Conservation (phyloP, 2,797 vertebrate species). For the Gila robusta region DNA sequence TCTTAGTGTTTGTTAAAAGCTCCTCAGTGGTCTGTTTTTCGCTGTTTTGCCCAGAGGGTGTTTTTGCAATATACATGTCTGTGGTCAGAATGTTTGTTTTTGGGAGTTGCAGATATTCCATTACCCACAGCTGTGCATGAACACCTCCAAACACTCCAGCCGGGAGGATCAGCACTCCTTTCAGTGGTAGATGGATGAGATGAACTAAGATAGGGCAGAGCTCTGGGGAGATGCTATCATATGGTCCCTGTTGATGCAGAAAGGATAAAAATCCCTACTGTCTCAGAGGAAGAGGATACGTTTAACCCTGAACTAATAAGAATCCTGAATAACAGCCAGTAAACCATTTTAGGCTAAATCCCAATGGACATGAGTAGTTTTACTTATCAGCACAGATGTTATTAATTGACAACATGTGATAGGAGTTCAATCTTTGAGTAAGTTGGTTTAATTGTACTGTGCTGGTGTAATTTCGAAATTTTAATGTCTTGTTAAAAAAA, state of each 20-base stretch:
- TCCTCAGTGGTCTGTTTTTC: not conserved
- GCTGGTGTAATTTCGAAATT: not conserved
- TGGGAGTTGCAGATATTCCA: conserved; percentile 29
- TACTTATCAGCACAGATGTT: conserved; percentile 29
- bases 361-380: not conserved
- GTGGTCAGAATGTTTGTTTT: conserved; percentile 47
- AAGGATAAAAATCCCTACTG: conserved; percentile 31
- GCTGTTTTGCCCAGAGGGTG: conserved; percentile 14
- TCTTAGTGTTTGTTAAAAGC: conserved; percentile 16
- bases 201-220: conserved; percentile 25
- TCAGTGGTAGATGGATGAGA: conserved; percentile 35
- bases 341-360: not conserved
- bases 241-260: conserved; percentile 25
- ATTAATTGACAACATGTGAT: conserved; percentile 14
- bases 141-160: conserved; percentile 31
- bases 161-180: conserved; percentile 28
- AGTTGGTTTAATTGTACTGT: not conserved
- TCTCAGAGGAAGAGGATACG: not conserved
- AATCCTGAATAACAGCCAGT: conserved; percentile 18
- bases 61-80: conserved; percentile 3
- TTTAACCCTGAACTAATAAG: conserved; percentile 21
- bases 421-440: not conserved
- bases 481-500: not conserved
- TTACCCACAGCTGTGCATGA: conserved; percentile 32
- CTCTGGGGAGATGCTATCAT: conserved; percentile 37